phyloP scores from a whole-genome alignment of 53 echinoderm and acorn worm species.

The Holothuria leucospilota region DNA sequence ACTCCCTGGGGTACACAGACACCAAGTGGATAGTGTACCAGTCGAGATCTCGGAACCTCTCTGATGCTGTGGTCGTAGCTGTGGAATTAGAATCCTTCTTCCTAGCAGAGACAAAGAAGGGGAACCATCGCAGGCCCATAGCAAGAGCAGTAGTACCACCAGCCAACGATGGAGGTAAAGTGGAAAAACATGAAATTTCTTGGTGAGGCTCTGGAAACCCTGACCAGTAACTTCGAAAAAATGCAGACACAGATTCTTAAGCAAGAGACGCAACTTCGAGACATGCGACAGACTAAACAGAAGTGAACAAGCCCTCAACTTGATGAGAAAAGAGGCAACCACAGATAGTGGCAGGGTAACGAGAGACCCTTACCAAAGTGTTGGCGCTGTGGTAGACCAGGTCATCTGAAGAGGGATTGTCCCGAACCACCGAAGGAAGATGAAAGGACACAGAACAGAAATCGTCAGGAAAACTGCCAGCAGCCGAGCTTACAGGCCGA shows the following conservation, averaged over 20 bases:
- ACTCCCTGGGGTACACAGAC: too few relatives aligned
- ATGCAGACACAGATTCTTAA: background rate
- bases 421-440: constrained; percentile 11
- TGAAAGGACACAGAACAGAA: background rate
- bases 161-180: too few relatives aligned
- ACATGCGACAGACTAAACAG: background rate
- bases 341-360: background rate
- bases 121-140: background rate
- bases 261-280: background rate
- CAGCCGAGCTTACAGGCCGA: constrained; percentile 47
- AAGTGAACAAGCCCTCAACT: background rate
- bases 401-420: constrained; percentile 2
- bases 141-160: background rate
- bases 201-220: background rate
- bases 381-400: constrained; percentile 36
- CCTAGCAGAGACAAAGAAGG: constrained; percentile 29
- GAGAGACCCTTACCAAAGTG: background rate
- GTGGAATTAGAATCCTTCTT: constrained; percentile 10
- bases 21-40: too few relatives aligned
- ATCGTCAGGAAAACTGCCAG: constrained; percentile 24
- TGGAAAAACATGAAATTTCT: background rate
- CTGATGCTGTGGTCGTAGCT: too few relatives aligned
- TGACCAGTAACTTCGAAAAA: constrained; percentile 11
- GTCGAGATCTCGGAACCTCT: too few relatives aligned
- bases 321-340: background rate